These are phyloP conservation scores for Lasius fuliginosus DNA, from an alignment of 2,888 invertebrate genomes.

Conservation along the genomic window DNA sequence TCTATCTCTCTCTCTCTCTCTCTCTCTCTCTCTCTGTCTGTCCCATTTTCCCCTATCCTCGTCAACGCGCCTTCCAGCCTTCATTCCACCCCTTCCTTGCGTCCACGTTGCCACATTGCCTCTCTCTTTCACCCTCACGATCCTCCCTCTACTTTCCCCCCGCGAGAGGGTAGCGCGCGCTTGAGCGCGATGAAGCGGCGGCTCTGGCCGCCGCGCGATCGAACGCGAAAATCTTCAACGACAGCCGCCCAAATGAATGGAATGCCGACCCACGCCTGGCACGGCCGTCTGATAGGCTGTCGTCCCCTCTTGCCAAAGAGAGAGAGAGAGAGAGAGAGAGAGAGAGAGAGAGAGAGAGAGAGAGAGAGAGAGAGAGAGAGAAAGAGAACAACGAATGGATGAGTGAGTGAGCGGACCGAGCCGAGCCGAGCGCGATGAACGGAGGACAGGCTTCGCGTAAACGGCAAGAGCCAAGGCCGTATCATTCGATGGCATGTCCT, in stretches of 20 bases:
- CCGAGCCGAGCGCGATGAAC: conserved; percentile 48
- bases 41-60: conserved; percentile 33
- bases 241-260: conserved; percentile 81
- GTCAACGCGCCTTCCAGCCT: not conserved
- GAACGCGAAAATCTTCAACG: conserved; percentile 81
- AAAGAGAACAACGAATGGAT: not conserved
- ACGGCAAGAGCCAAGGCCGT: conserved; percentile 66
- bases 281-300: conserved; percentile 74
- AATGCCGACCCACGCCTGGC: conserved; percentile 82
- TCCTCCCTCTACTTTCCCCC: not conserved
- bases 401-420: conserved; percentile 17
- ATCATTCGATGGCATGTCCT: conserved; percentile 47
- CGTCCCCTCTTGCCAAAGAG: conserved; percentile 34
- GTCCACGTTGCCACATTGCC: not conserved
- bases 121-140: conserved; percentile 15
- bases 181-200: conserved; percentile 63
- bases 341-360: too few species aligned
- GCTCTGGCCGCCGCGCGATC: conserved; percentile 66
- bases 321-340: conserved; percentile 22
- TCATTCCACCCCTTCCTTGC: not conserved
- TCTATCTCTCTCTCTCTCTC: conserved; percentile 25
- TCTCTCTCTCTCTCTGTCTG: conserved; percentile 18
- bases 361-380: conserved; percentile 4
- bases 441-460: conserved; percentile 70
- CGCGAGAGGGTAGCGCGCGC: conserved; percentile 42